Percentiles rank a stretch among this genome's conserved stretches.
These are phyloP conservation scores for Anthrax anthrax DNA, from an alignment of 2,888 invertebrate species.

Conservation along the genomic window DNA sequence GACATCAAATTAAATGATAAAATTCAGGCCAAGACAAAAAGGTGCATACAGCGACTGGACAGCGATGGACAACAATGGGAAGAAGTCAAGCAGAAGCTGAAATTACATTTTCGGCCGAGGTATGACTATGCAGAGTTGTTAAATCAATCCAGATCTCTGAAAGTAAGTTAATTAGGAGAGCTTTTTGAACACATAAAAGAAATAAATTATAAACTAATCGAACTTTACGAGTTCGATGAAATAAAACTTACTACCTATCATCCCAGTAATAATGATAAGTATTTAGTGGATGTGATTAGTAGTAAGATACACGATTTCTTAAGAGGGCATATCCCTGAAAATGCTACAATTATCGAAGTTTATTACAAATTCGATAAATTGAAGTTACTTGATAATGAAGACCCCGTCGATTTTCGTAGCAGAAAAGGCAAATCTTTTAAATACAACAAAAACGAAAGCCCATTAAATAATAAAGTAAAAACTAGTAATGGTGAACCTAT, in stretches of 20 bases:
- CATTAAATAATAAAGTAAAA: background rate
- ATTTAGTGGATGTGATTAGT: conserved; percentile 4
- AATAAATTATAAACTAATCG: conserved; percentile 2
- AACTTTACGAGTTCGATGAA: conserved; percentile 2
- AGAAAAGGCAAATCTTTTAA: background rate
- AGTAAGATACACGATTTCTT: conserved; percentile 2
- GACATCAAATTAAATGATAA: background rate
- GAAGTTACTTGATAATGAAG: conserved; percentile 1
- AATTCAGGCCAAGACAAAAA: conserved; percentile 2
- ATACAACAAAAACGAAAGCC: background rate
- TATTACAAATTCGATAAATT: conserved; percentile 2
- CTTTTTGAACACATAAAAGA: conserved; percentile 1
- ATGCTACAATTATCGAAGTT: conserved; percentile 1
- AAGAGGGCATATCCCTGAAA: conserved; percentile 4
- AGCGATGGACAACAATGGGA: background rate
- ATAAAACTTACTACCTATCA: background rate
- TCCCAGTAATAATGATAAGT: conserved; percentile 3
- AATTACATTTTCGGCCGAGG: background rate
- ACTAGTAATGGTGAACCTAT: background rate
- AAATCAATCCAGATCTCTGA: background rate
- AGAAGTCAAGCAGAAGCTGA: conserved; percentile 1
- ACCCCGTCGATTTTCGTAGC: background rate
- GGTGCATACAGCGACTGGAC: conserved; percentile 1
- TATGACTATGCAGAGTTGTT: conserved; percentile 1
- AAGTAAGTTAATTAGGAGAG: conserved; percentile 2